Percentiles rank a stretch among this genome's conserved stretches.
Conservation (phyloP, 2,797 vertebrate species). For the Pantherophis vulpinus region DNA sequence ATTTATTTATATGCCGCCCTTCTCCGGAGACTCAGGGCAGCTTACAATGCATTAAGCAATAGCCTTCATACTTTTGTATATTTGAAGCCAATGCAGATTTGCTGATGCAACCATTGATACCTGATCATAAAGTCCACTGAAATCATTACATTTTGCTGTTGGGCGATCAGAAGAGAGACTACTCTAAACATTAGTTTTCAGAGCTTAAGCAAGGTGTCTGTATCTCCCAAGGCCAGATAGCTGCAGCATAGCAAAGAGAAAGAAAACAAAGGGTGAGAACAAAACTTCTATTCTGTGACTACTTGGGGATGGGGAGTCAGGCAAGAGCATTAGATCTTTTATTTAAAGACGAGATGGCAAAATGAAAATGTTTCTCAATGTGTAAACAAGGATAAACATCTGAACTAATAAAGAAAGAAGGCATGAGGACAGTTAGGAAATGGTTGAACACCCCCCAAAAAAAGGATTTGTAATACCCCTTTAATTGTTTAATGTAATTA, state of each 20-base stretch:
- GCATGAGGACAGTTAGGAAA: background rate
- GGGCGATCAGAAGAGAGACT: background rate
- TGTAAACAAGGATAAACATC: background rate
- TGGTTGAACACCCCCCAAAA: background rate
- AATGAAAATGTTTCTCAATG: background rate
- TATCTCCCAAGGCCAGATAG: background rate
- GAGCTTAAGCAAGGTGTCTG: background rate
- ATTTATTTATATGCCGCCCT: too few relatives aligned
- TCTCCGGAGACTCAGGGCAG: too few relatives aligned
- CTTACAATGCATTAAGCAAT: too few relatives aligned
- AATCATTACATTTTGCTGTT: background rate
- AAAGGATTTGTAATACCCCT: background rate
- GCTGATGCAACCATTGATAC: background rate
- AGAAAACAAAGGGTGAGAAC: background rate
- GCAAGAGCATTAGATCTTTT: background rate
- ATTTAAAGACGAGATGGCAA: background rate
- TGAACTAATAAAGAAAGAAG: background rate
- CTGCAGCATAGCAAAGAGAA: background rate
- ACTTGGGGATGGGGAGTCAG: background rate
- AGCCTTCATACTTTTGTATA: too few relatives aligned
- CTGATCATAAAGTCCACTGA: background rate
- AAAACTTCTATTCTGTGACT: background rate
- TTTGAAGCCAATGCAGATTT: background rate
- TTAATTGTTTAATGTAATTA: background rate
- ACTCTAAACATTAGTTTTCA: background rate